phyloP scores from a whole-genome alignment of 2,888 invertebrate species.

The Branchipolynoe longqiensis region DNA sequence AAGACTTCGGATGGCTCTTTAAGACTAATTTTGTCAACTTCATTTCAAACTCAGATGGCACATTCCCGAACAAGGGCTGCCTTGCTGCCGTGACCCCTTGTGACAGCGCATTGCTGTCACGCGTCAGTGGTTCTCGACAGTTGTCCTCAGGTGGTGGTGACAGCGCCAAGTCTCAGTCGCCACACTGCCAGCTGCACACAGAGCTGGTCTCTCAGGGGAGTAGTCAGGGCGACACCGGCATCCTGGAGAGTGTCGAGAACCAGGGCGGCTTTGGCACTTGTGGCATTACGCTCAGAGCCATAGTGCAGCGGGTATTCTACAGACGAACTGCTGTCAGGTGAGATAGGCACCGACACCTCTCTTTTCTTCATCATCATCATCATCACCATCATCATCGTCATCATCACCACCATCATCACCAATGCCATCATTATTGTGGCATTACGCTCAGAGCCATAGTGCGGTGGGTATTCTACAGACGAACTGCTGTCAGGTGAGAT shows the following conservation, averaged over 20 bases:
- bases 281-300: not conserved
- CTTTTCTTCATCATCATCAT: too few species aligned
- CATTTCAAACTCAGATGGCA: slow-evolving; percentile 5
- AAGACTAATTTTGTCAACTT: too few species aligned
- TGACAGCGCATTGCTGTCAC: not conserved
- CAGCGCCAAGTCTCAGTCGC: too few species aligned
- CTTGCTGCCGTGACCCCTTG: not conserved
- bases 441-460: not conserved
- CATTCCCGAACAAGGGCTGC: not conserved
- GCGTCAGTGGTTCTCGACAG: not conserved
- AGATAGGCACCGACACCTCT: too few species aligned
- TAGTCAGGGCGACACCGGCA: not conserved
- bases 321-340: too few species aligned
- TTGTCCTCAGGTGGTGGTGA: too few species aligned
- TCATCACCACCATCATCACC: too few species aligned
- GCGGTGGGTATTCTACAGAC: slow-evolving; percentile 19
- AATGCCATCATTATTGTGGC: too few species aligned
- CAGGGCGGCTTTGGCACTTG: slow-evolving; percentile 4
- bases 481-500: too few species aligned
- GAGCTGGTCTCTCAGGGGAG: slow-evolving; percentile 2
- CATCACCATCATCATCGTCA: too few species aligned
- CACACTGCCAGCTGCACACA: not conserved
- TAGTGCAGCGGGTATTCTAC: slow-evolving; percentile 31
- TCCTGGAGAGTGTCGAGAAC: slow-evolving; percentile 34
- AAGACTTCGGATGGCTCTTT: too few species aligned